phyloP scores from a whole-genome alignment of 2,797 vertebrate genomes.

The Pseudocheirus occidentalis region DNA sequence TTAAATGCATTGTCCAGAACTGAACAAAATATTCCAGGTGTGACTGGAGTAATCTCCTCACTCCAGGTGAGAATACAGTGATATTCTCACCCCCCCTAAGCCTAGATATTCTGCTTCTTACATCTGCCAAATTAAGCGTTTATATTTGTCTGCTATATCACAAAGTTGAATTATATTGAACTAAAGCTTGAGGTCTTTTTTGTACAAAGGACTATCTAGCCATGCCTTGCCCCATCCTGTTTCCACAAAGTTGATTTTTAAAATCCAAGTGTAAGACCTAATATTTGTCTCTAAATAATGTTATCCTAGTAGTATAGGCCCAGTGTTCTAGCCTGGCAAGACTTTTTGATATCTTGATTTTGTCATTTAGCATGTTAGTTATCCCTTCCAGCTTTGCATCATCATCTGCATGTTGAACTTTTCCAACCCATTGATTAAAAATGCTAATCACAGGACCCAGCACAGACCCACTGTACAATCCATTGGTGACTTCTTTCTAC shows the following conservation, averaged over 20 bases:
- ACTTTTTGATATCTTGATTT: background rate
- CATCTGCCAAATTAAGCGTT: background rate
- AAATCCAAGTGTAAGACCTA: background rate
- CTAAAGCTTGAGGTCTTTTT: background rate
- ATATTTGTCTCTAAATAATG: background rate
- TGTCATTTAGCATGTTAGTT: background rate
- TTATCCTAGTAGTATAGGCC: background rate
- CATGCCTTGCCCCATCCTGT: background rate
- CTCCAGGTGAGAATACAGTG: background rate
- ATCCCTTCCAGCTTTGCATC: background rate
- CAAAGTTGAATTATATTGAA: background rate
- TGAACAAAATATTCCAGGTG: background rate
- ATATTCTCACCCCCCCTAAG: background rate
- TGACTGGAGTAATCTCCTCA: background rate
- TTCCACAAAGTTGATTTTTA: background rate
- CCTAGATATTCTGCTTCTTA: background rate
- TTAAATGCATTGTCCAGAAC: background rate
- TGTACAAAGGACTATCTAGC: background rate
- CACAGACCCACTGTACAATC: background rate
- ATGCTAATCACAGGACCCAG: background rate
- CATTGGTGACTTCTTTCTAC: background rate
- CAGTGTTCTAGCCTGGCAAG: background rate
- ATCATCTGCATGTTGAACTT: background rate
- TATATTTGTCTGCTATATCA: background rate
- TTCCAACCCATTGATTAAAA: background rate